These are phyloP conservation scores for Agriotes lineatus DNA, from an alignment of 2,888 invertebrate genomes.

Conservation along the genomic window DNA sequence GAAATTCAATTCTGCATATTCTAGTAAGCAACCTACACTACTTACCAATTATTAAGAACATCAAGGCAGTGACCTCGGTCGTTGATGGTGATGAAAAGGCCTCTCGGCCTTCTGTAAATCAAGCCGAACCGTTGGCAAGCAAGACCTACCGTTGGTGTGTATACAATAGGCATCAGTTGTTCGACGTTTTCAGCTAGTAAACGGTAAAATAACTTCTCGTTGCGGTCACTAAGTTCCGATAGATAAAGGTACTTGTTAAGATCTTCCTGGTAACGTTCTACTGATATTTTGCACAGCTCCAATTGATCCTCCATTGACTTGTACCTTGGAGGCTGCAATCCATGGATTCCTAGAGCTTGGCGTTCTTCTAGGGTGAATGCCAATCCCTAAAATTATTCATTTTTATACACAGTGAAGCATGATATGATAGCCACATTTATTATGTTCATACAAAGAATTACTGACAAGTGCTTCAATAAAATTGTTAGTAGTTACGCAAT, in stretches of 20 bases:
- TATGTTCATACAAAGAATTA: no score
- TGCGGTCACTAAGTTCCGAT: conserved; percentile 94
- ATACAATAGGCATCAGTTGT: conserved; percentile 95
- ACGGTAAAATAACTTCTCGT: conserved; percentile 96
- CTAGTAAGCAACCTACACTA: conserved; percentile 40
- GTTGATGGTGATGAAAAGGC: conserved; percentile 95
- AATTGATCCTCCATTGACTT: conserved; percentile 95
- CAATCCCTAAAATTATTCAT: conserved; percentile 83
- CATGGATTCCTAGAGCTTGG: conserved; percentile 96
- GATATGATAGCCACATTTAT: no score
- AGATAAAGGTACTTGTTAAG: conserved; percentile 97
- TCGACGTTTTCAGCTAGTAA: conserved; percentile 93
- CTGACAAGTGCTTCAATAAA: no score
- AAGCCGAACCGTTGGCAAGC: conserved; percentile 98
- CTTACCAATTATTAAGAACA: conserved; percentile 92
- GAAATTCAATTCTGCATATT: conserved; percentile 43
- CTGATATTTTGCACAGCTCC: conserved; percentile 90
- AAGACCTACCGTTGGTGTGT: conserved; percentile 97
- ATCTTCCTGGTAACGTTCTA: conserved; percentile 91
- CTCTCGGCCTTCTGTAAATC: conserved; percentile 93
- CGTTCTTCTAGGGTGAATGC: conserved; percentile 96
- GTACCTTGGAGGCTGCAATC: conserved; percentile 94
- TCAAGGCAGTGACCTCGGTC: conserved; percentile 94
- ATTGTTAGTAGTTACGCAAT: no score
- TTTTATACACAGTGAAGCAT: no score